phyloP scores from a whole-genome alignment of 2,113 vertebrate genomes.

The Malurus elegans region DNA sequence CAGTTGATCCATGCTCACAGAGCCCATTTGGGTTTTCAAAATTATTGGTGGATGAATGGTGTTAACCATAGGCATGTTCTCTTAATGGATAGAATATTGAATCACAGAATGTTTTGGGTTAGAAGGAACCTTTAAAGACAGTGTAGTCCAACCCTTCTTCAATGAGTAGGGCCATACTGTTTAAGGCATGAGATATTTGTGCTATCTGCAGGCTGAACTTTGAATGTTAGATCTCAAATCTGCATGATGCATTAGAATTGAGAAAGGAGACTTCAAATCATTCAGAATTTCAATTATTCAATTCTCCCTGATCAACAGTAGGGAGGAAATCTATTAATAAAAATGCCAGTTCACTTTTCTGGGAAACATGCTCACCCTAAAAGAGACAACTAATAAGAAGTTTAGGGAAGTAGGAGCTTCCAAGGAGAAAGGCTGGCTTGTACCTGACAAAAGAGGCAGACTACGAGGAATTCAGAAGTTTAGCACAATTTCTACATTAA shows the following conservation, averaged over 20 bases:
- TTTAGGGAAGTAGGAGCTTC: not conserved
- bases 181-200: not conserved
- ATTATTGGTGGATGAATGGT: not conserved
- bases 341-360: slow-evolving; percentile 11
- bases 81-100: not conserved
- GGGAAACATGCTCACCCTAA: not conserved
- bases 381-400: slow-evolving; percentile 10
- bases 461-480: not conserved
- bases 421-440: not conserved
- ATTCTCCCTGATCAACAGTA: not conserved
- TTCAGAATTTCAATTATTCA: not conserved
- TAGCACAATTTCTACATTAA: not conserved
- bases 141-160: not conserved
- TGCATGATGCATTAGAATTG: not conserved
- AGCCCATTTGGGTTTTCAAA: not conserved
- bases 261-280: not conserved
- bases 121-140: not conserved
- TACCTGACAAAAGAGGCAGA: not conserved
- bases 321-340: not conserved
- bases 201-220: not conserved
- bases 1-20: accelerated
- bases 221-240: not conserved
- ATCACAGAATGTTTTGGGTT: not conserved
- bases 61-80: not conserved
- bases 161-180: not conserved